Base-by-base conservation (phyloP, 2,797 vertebrate genomes). In the Arremon aurantiirostris region DNA sequence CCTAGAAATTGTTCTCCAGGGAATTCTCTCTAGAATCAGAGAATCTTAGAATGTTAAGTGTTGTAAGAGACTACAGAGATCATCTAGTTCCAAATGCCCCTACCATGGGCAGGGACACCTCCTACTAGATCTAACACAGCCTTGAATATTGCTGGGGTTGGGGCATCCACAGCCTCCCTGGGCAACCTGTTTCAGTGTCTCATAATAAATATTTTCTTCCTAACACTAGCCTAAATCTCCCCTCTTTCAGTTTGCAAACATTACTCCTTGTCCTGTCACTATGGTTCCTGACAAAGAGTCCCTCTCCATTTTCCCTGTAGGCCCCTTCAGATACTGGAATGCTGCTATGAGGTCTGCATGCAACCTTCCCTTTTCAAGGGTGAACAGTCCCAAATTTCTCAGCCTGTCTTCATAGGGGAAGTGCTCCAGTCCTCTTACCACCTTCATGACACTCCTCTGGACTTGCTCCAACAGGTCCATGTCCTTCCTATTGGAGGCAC, bases 401-500 rank as follows among this genome's bases (percentile, higher is more conserved):
- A 56, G 14, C 27, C 28, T 44, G 3, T 50, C 64, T 44, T 63
- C 32, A 37, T 2, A 19, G 5, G 4, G 4, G 2, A 50, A 42
- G 17, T 30, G 24, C 21, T 89, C 14, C 57, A 57, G 6, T 63
- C n/a, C 64, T 50, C 64, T 59, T 41, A 64, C 6, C 57, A 23
- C 3, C 30, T 70, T 39, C 0, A 1, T 32, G 44, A 24, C 1
- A 2, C 24, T 59, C 8, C 37, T 70, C 28, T 57, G 37, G n/a
- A 34, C n/a, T 57, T 64, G 17, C 22, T 71, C n/a, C 44, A 70
- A 23, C 20, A 34, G 28, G 11, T 52, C 21, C 21, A 16, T 32
- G 12, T 39, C 21, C 21, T 52, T 52, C 50, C 20, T 46, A 1
- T 6, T 32, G 50, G 30, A 37, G 18, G n/a, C 37, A 46, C 10